A percentile compares a stretch with the other conserved stretches of the same genome.
phyloP scores from a whole-genome alignment of 2,113 vertebrate species.

The Arothron firmamentum region DNA sequence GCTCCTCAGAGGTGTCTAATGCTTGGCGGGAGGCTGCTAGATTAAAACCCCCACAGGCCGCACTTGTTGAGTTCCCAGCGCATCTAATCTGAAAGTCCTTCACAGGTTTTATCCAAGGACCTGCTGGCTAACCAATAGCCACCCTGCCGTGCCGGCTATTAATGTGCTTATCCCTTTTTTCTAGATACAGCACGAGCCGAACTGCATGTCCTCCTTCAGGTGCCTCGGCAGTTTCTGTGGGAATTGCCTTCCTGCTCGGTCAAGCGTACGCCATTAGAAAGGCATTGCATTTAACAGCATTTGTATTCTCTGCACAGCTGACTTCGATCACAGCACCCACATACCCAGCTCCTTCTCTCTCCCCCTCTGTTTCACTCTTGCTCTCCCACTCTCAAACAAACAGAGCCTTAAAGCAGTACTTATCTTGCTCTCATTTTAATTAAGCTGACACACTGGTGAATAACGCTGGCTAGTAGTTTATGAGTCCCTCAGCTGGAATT shows the following conservation, averaged over 20 bases:
- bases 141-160: background rate
- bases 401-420: constrained; percentile 42
- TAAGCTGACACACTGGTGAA: constrained; percentile 50
- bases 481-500: constrained; percentile 32
- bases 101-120: background rate
- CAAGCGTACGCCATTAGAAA: constrained; percentile 34
- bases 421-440: constrained; percentile 63
- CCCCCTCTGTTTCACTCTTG: constrained; percentile 12
- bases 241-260: constrained; percentile 33
- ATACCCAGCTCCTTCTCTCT: background rate
- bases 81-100: constrained; percentile 2
- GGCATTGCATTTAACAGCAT: constrained; percentile 28
- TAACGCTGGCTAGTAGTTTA: constrained; percentile 35
- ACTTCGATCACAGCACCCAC: constrained; percentile 8
- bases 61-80: background rate
- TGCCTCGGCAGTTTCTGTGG: constrained; percentile 11
- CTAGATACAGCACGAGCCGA: background rate
- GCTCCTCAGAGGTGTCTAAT: too few relatives aligned
- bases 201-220: constrained; percentile 20
- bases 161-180: constrained; percentile 4
- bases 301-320: constrained; percentile 36
- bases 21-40: too few relatives aligned
- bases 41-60: background rate
- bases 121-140: background rate
- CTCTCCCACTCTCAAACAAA: constrained; percentile 34